Percentiles rank a stretch among this genome's conserved stretches.
phyloP scores from a whole-genome alignment of 2,888 invertebrate species.

The Kryphioiulus occultus region DNA sequence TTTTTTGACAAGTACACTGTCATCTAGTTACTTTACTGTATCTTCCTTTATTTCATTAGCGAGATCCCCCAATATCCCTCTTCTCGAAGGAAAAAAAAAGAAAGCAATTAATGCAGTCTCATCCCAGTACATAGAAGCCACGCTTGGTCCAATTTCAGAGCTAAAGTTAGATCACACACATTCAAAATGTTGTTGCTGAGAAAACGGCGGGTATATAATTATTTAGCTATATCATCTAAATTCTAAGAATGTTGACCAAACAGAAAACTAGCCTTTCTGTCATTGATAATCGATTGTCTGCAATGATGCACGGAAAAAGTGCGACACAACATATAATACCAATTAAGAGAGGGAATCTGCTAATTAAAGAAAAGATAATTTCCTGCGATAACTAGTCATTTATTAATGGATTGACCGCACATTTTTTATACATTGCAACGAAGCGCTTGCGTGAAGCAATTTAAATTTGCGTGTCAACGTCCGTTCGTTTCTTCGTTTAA shows the following conservation, averaged over 20 bases:
- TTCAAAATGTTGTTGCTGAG: not conserved
- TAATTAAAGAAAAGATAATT: not conserved
- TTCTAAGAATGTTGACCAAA: not conserved
- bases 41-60: not conserved
- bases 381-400: not conserved
- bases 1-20: not conserved
- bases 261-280: not conserved
- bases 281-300: not conserved
- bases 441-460: not conserved
- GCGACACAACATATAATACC: not conserved
- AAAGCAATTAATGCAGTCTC: not conserved
- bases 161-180: not conserved
- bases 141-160: not conserved
- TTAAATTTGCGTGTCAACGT: not conserved
- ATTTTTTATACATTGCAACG: not conserved
- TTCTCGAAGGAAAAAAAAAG: not conserved
- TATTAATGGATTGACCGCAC: not conserved
- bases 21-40: not conserved
- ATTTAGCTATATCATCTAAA: not conserved
- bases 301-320: not conserved
- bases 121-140: not conserved
- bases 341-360: not conserved
- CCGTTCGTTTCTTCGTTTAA: not conserved
- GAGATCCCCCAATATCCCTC: not conserved
- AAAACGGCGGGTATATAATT: not conserved